phyloP scores from a whole-genome alignment of 2,888 invertebrate species.

The Nipponacmea schrenckii region DNA sequence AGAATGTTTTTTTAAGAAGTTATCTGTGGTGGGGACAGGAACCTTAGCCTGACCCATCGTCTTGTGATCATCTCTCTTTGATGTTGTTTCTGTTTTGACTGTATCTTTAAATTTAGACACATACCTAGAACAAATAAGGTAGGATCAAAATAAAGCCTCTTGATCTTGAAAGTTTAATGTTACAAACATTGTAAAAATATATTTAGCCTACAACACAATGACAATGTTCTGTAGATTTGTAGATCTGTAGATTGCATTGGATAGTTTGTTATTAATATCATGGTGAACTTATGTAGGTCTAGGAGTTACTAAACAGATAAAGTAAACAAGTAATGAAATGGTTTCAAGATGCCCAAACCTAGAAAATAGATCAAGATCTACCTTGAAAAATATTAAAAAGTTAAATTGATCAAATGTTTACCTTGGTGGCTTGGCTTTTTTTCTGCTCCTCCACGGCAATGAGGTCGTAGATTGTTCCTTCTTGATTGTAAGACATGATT shows the following conservation, averaged over 20 bases:
- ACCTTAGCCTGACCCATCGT: constrained; percentile 68
- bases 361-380: no score
- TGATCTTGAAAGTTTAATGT: not conserved
- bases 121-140: constrained; percentile 51
- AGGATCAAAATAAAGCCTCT: not conserved
- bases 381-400: no score
- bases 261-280: no score
- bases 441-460: constrained; percentile 54
- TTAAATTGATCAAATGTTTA: constrained; percentile 26
- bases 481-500: constrained; percentile 26
- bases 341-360: no score
- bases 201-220: no score
- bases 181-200: constrained; percentile 4
- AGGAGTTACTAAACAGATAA: no score
- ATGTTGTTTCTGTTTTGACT: constrained; percentile 52
- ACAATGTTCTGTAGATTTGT: no score
- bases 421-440: constrained; percentile 50
- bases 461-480: constrained; percentile 54
- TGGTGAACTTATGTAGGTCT: no score
- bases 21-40: constrained; percentile 59
- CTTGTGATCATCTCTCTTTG: constrained; percentile 51
- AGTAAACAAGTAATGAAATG: no score
- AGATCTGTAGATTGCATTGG: no score
- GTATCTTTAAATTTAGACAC: constrained; percentile 62
- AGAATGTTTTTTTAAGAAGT: constrained; percentile 65